A percentile compares a stretch with the other conserved stretches of the same genome.
Evolutionary conservation across 37 sponge, comb jelly and placozoan species (phyloP).

Genomic region (Chondrosia reniformis): DNA sequence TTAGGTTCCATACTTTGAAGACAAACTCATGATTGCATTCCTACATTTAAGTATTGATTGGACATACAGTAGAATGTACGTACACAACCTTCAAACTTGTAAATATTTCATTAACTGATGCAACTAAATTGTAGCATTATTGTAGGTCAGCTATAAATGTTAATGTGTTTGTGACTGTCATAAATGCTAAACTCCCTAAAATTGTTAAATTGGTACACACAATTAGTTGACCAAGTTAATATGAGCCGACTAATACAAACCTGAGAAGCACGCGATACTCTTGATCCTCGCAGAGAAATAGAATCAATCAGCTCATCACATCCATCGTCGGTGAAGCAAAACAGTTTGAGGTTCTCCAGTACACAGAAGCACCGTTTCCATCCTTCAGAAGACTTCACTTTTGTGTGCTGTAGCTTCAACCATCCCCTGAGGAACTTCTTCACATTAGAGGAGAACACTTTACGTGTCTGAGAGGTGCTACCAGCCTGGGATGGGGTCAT

Average conservation of each 20-base stretch:
- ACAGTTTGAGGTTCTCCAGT: constrained; percentile 34
- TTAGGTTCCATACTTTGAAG: constrained; percentile 59
- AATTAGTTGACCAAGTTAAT: background rate
- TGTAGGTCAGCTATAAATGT: too few species aligned
- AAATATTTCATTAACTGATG: too few species aligned
- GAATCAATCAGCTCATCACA: constrained; percentile 9
- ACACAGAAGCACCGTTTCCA: constrained; percentile 67
- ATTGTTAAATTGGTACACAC: background rate
- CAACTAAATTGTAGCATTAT: too few species aligned
- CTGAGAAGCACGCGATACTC: constrained; percentile 29
- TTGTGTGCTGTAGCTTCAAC: constrained; percentile 1
- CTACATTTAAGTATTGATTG: background rate
- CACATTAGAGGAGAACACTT: background rate
- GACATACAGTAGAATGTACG: background rate
- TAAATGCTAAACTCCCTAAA: too few species aligned
- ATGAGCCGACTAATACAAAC: constrained; percentile 23
- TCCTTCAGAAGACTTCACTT: background rate
- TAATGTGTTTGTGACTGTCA: too few species aligned
- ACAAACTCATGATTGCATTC: constrained; percentile 30
- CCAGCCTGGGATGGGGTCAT: background rate
- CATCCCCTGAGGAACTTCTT: background rate
- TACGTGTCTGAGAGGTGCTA: background rate
- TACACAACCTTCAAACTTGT: background rate
- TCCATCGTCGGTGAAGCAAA: constrained; percentile 42
- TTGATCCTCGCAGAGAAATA: constrained; percentile 47